phyloP scores from a whole-genome alignment of 1,140 invertebrate species.

The Caenorhabditis tropicalis region DNA sequence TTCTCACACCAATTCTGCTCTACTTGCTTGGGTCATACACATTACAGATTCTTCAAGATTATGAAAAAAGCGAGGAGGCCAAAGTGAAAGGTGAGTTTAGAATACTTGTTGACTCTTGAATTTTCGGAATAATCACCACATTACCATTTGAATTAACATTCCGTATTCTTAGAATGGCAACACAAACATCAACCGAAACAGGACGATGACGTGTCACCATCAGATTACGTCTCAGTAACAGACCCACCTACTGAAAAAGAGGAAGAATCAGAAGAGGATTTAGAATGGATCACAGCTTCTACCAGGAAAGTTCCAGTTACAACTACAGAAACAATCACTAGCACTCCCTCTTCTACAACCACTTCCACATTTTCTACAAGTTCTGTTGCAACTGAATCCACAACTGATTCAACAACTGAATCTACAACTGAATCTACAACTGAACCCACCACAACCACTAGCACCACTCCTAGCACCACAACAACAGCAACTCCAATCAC shows the following conservation, averaged over 20 bases:
- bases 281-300: conserved; percentile 21
- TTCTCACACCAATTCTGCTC: not conserved
- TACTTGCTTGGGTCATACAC: conserved; percentile 12
- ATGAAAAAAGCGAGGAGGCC: conserved; percentile 25
- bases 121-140: too few species aligned
- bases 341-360: not conserved
- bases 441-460: not conserved
- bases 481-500: not conserved
- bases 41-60: not conserved
- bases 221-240: not conserved
- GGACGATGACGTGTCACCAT: conserved; percentile 3
- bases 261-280: not conserved
- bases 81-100: not conserved
- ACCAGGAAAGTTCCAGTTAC: not conserved
- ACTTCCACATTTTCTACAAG: not conserved
- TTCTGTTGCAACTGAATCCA: not conserved
- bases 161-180: not conserved
- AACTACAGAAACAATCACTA: not conserved
- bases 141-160: not conserved
- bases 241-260: too few species aligned
- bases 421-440: not conserved
- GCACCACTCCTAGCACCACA: not conserved
- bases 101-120: not conserved
- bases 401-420: not conserved
- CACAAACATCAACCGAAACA: not conserved